Percentiles rank a stretch among this genome's conserved stretches.
Conservation (phyloP, 2,113 vertebrate genomes). For the Pygoscelis adeliae region DNA sequence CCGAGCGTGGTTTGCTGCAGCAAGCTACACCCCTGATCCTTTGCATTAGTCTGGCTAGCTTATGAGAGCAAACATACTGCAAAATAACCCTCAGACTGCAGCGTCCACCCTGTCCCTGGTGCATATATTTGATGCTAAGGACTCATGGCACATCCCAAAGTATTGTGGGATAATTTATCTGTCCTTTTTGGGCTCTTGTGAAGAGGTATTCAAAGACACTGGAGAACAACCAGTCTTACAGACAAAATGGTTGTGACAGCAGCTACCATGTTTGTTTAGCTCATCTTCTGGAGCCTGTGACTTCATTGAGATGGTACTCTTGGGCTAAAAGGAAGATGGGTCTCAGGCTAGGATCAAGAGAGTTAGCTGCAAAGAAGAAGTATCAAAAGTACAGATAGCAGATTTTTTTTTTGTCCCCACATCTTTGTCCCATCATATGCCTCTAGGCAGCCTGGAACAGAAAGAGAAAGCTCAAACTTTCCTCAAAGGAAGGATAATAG, state of each 20-base stretch:
- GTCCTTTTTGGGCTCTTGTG: neutral
- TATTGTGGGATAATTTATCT: neutral
- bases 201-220: neutral
- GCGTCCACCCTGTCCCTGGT: neutral
- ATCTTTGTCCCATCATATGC: neutral
- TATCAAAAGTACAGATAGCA: neutral
- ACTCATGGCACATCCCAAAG: rapidly evolving
- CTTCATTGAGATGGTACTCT: neutral
- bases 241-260: neutral
- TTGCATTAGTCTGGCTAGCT: neutral
- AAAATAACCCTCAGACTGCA: neutral
- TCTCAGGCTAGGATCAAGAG: neutral
- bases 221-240: neutral
- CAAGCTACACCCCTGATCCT: neutral
- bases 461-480: neutral
- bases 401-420: neutral
- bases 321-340: neutral
- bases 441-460: neutral
- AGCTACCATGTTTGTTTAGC: neutral
- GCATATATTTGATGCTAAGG: neutral
- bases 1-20: rapidly evolving
- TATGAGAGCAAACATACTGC: neutral
- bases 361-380: neutral
- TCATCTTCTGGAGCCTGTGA: neutral
- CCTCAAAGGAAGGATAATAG: neutral